Percentiles rank a stretch among this genome's conserved stretches.
These are phyloP conservation scores for Chaetura pelagica DNA, from an alignment of 2,113 vertebrate genomes.

Conservation along the genomic window DNA sequence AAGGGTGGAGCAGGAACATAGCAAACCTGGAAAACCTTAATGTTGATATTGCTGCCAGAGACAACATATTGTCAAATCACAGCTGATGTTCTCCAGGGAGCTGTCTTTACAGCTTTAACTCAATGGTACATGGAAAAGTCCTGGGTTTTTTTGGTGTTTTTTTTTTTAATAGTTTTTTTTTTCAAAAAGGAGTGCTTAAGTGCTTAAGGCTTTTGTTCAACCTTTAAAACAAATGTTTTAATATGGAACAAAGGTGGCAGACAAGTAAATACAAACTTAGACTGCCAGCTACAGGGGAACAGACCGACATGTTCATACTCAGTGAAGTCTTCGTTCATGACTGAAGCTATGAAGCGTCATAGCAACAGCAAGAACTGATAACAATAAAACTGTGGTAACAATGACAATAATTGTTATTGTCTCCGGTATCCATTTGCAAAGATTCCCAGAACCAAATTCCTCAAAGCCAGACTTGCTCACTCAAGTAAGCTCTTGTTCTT, in stretches of 20 bases:
- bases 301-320: background rate
- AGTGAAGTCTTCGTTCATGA: background rate
- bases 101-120: background rate
- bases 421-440: background rate
- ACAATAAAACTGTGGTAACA: background rate
- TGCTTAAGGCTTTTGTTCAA: background rate
- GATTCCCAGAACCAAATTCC: background rate
- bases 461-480: background rate
- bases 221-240: background rate
- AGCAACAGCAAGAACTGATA: background rate
- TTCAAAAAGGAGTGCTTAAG: background rate
- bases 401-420: fast-evolving
- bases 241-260: background rate
- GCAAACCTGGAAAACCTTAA: background rate
- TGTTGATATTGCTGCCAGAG: background rate
- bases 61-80: background rate
- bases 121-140: background rate
- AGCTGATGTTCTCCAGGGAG: background rate
- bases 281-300: background rate
- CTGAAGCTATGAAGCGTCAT: background rate
- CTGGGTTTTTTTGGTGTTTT: background rate
- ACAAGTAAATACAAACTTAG: background rate
- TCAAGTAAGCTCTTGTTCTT: background rate
- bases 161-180: background rate
- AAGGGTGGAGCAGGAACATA: background rate